A percentile compares a stretch with the other conserved stretches of the same genome.
phyloP scores from a whole-genome alignment of 2,113 vertebrate species.

The Prunella fulvescens region DNA sequence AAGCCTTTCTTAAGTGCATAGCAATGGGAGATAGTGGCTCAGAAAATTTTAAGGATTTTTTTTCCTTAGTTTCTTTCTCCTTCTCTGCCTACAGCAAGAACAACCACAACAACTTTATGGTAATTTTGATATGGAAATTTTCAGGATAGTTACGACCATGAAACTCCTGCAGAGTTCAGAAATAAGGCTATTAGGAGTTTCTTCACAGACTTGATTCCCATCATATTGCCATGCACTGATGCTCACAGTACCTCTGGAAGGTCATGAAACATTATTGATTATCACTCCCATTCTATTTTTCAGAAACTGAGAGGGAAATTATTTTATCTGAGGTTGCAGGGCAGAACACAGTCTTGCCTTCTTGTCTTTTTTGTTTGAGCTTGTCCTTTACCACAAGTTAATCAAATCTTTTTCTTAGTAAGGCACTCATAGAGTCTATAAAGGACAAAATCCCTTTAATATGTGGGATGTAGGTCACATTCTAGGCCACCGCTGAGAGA shows the following conservation, averaged over 20 bases:
- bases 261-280: constrained; percentile 49
- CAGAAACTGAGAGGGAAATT: constrained; percentile 14
- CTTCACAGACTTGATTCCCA: constrained; percentile 19
- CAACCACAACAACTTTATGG: constrained; percentile 3
- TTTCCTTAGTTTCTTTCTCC: neutral
- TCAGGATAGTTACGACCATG: neutral
- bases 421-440: neutral
- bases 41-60: neutral
- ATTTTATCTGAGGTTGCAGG: neutral
- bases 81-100: constrained; percentile 4
- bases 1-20: neutral
- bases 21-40: neutral
- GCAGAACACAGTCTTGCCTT: neutral
- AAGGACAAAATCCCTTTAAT: neutral
- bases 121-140: constrained; percentile 38
- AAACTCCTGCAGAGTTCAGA: constrained; percentile 25
- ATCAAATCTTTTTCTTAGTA: neutral
- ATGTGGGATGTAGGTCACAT: neutral
- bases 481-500: neutral
- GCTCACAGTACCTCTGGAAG: neutral
- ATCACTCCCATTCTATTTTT: neutral
- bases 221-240: neutral
- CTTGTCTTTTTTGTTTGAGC: neutral
- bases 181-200: constrained; percentile 41
- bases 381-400: neutral